These are phyloP conservation scores for Perccottus glenii DNA, from an alignment of 2,113 vertebrate species.

Conservation along the genomic window DNA sequence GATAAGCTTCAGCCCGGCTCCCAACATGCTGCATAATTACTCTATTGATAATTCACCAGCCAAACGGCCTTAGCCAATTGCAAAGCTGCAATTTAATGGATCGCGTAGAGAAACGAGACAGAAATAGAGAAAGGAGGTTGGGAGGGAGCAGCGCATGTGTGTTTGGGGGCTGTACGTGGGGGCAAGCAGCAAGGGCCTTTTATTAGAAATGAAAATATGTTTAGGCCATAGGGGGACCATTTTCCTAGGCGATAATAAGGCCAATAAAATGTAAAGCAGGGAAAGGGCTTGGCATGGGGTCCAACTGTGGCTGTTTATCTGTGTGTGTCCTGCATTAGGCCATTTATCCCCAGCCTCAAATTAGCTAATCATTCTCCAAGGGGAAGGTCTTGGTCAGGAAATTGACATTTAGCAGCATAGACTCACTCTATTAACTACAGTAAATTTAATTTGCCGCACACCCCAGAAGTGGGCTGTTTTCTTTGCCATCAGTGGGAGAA, in stretches of 20 bases:
- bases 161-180: constrained; percentile 36
- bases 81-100: constrained; percentile 78
- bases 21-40: constrained; percentile 84
- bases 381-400: constrained; percentile 84
- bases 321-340: constrained; percentile 79
- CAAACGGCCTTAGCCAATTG: constrained; percentile 80
- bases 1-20: constrained; percentile 80
- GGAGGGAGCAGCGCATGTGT: constrained; percentile 24
- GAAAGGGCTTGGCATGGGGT: constrained; percentile 75
- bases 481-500: constrained; percentile 64
- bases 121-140: constrained; percentile 55
- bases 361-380: constrained; percentile 84
- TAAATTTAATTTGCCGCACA: constrained; percentile 84
- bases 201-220: constrained; percentile 83
- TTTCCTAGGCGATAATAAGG: constrained; percentile 82
- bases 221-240: constrained; percentile 79
- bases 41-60: constrained; percentile 85
- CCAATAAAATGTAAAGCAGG: constrained; percentile 82
- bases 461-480: constrained; percentile 78
- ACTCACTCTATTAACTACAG: constrained; percentile 86
- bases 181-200: constrained; percentile 72
- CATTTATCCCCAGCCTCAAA: constrained; percentile 81
- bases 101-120: constrained; percentile 65
- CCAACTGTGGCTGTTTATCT: constrained; percentile 80
- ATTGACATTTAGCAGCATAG: constrained; percentile 84